Conservation (phyloP, 2,113 vertebrate genomes). For the Rana temporaria region DNA sequence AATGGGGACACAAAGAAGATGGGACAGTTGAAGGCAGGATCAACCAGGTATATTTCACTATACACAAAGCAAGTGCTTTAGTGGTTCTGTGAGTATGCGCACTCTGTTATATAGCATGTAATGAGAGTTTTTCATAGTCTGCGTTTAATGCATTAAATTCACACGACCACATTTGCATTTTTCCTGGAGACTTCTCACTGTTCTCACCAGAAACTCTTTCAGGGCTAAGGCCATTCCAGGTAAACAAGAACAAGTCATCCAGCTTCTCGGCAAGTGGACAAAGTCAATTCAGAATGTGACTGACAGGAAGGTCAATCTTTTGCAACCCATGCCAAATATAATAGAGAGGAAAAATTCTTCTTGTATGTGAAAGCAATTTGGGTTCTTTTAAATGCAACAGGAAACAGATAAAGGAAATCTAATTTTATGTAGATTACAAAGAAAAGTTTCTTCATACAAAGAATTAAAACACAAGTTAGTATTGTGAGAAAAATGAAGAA, state of each 20-base stretch:
- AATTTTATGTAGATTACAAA: constrained; percentile 32
- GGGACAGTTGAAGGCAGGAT: too few relatives aligned
- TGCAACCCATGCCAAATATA: constrained; percentile 20
- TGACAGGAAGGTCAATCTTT: constrained; percentile 8
- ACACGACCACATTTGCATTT: neutral
- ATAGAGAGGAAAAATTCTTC: constrained; percentile 12
- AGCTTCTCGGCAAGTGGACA: neutral
- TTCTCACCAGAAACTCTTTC: neutral
- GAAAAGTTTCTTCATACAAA: constrained; percentile 11
- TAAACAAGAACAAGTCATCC: neutral
- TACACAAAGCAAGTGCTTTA: too few relatives aligned
- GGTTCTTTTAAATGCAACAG: neutral
- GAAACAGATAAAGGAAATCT: constrained; percentile 19
- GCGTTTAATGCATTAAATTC: too few relatives aligned
- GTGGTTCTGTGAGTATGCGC: too few relatives aligned
- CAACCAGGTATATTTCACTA: too few relatives aligned
- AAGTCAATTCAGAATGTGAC: constrained; percentile 2
- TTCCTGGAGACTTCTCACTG: neutral
- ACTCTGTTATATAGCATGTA: too few relatives aligned
- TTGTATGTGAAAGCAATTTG: constrained; percentile 19
- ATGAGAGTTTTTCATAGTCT: too few relatives aligned
- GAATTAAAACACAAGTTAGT: constrained; percentile 10
- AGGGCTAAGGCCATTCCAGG: neutral
- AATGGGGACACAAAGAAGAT: too few relatives aligned
- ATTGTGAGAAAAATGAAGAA: constrained; percentile 15